phyloP scores from a whole-genome alignment of 2,113 vertebrate species.

The Rana temporaria region DNA sequence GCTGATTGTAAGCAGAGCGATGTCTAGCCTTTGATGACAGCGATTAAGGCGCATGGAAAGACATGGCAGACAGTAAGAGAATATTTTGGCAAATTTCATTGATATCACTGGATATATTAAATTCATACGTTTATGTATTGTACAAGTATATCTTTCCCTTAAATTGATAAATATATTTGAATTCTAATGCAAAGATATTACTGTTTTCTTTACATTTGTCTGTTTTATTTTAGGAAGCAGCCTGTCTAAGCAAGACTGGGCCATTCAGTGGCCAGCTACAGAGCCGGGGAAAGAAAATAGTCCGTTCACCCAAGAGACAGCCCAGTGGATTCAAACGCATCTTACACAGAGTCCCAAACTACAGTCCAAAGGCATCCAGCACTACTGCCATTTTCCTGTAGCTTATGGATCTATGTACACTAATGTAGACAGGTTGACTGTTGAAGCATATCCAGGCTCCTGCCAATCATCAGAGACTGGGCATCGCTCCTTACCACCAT shows the following conservation, averaged over 20 bases:
- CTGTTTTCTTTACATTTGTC: not conserved
- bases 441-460: constrained; percentile 81
- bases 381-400: constrained; percentile 80
- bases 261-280: constrained; percentile 92
- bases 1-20: too few species aligned
- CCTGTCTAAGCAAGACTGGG: constrained; percentile 94
- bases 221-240: constrained; percentile 73
- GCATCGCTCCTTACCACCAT: constrained; percentile 90
- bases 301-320: constrained; percentile 78
- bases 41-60: too few species aligned
- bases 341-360: constrained; percentile 87
- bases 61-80: too few species aligned
- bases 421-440: constrained; percentile 85
- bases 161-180: too few species aligned
- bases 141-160: too few species aligned
- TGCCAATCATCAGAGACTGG: constrained; percentile 79
- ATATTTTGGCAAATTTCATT: too few species aligned
- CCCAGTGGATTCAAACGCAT: constrained; percentile 87
- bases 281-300: constrained; percentile 92
- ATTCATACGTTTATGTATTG: too few species aligned
- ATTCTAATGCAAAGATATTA: not conserved
- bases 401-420: constrained; percentile 72
- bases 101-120: too few species aligned
- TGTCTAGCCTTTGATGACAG: too few species aligned
- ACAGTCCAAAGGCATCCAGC: constrained; percentile 84